Evolutionary conservation across 2,888 invertebrate genomes (phyloP).

Genomic region (Cerastoderma edule): DNA sequence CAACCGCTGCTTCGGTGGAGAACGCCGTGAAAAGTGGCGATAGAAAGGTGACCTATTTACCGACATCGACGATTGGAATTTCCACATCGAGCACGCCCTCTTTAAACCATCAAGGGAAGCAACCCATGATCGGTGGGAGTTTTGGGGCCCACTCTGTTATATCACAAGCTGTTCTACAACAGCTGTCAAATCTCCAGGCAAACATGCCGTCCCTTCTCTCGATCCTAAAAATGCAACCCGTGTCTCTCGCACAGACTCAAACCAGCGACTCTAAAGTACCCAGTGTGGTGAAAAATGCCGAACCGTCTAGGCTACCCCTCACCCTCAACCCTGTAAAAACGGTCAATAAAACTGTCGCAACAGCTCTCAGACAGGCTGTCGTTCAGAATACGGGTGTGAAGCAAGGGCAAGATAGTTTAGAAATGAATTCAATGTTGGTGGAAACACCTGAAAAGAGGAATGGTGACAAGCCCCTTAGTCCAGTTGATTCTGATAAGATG

Average conservation of each 20-base stretch:
- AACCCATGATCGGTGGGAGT: conserved; percentile 29
- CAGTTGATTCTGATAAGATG: neutral
- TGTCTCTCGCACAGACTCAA: neutral
- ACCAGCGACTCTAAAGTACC: conserved; percentile 3
- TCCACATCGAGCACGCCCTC: conserved; percentile 25
- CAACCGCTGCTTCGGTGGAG: neutral
- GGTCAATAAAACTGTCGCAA: conserved; percentile 43
- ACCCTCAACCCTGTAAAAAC: conserved; percentile 23
- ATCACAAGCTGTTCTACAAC: conserved; percentile 3
- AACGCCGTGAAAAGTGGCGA: conserved; percentile 7
- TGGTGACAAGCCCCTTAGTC: neutral
- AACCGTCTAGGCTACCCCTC: conserved; percentile 13
- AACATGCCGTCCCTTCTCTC: too few species aligned
- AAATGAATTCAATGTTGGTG: neutral
- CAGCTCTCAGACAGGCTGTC: conserved; percentile 44
- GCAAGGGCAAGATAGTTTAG: neutral
- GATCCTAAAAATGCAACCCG: neutral
- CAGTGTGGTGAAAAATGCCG: conserved; percentile 15
- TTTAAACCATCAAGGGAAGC: neutral
- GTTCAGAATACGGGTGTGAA: conserved; percentile 14
- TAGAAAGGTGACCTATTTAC: conserved; percentile 25
- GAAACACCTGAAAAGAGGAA: conserved; percentile 6
- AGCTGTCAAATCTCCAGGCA: neutral
- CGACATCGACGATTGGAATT: conserved; percentile 27
- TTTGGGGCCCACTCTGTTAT: too few species aligned